Evolutionary conservation across 2,888 invertebrate genomes (phyloP), one percentile per base, ranked within the genome.

Genomic region (Peribatodes rhomboidaria): DNA sequence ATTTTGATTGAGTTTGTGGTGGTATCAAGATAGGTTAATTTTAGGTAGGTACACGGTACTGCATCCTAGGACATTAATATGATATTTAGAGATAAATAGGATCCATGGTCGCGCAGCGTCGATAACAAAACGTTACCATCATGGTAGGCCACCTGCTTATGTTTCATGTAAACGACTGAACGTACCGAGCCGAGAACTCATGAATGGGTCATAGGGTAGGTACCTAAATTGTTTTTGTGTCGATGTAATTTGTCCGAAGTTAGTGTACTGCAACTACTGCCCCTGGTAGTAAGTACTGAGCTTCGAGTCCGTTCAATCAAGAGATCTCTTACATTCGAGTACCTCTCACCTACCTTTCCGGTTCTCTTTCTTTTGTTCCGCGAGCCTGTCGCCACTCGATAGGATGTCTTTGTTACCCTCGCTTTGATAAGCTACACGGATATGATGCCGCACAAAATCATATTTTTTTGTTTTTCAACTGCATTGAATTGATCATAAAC

Each of bases 331-430:
- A 73, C 74, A 79, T 75, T 85, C 73, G 81, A 89, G 90, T 74
- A 80, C 80, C 89, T 83, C 91, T 91, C 84, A 80, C 81, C 86
- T 88, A 83, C 82, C 89, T 90, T 91, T 92, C 91, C 91, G 86
- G 90, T 86, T 90, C 85, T 81, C 86, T 82, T 87, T 91, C 92
- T 90, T 91, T 92, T 91, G 91, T 92, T 82, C 81, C 77, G 75
- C 78, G 80, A 82, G 83, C 88, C 87, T 82, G 82, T 80, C 80
- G 83, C 80, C 86, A 86, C 91, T 91, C 75, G 82, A 87, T 84
- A 84, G 84, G 81, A 81, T 81, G 83, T 84, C 91, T 90, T 91
- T 90, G 92, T 91, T 86, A 86, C 84, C 85, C 79, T 85, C 79
- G 82, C 86, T 88, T 85, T 88, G 87, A 88, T 85, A 88, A 88